A percentile compares a stretch with the other conserved stretches of the same genome.
These are phyloP conservation scores for Tubiluchus corallicola DNA, from an alignment of 2,888 invertebrate genomes.

Conservation along the genomic window DNA sequence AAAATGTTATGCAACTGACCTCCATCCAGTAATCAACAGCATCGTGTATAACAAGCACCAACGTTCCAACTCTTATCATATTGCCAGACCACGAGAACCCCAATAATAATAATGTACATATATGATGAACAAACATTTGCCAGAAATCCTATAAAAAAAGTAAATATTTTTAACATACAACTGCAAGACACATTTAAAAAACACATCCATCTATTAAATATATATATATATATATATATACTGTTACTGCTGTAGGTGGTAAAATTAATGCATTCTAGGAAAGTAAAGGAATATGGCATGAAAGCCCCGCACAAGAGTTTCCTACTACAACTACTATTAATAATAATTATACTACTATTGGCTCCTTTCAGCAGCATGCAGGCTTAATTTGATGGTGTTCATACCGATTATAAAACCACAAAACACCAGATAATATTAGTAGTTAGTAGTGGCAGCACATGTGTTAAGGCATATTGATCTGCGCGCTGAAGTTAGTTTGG, in stretches of 20 bases:
- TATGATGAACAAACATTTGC: conserved; percentile 96
- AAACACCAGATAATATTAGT: no score
- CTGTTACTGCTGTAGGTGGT: background rate
- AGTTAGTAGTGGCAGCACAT: no score
- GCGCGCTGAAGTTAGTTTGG: no score
- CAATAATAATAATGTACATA: conserved; percentile 74
- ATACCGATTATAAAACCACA: background rate
- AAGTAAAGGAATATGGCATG: no score
- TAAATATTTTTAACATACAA: no score
- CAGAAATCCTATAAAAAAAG: conserved; percentile 45
- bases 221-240: no score
- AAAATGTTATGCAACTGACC: conserved; percentile 18
- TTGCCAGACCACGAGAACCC: conserved; percentile 88
- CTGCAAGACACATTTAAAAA: no score
- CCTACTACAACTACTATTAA: background rate
- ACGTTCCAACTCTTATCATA: conserved; percentile 65
- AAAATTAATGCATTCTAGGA: conserved; percentile 2
- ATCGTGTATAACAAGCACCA: conserved; percentile 42
- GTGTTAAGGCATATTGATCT: no score
- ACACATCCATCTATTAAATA: no score
- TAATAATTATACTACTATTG: no score
- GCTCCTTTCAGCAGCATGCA: background rate
- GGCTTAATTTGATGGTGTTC: background rate
- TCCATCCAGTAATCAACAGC: conserved; percentile 32
- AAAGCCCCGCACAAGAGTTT: background rate